Evolutionary conservation across 2,888 invertebrate species (phyloP).

Genomic region (Gastrophysa polygoni): DNA sequence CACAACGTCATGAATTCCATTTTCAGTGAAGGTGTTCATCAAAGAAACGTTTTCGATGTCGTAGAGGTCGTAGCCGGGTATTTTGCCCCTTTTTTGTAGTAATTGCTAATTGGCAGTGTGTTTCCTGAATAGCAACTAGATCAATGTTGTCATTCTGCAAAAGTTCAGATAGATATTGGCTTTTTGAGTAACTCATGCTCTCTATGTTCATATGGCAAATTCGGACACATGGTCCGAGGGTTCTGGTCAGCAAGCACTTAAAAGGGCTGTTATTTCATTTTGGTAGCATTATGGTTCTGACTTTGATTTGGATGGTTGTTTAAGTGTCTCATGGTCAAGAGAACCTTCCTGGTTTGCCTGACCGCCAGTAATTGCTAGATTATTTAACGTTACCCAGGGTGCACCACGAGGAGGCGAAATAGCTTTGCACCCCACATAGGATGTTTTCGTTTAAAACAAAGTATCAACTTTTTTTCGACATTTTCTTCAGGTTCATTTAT

Average conservation of each 20-base stretch:
- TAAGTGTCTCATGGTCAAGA: background rate
- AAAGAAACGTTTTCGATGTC: slow-evolving; percentile 28
- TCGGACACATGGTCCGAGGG: slow-evolving; percentile 4
- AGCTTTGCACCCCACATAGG: too few relatives aligned
- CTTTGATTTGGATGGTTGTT: background rate
- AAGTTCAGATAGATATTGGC: slow-evolving; percentile 3
- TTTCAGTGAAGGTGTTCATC: slow-evolving; percentile 17
- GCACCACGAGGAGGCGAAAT: background rate
- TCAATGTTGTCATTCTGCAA: slow-evolving; percentile 7
- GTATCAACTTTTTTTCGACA: too few relatives aligned
- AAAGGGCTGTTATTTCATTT: background rate
- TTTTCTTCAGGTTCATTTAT: too few relatives aligned
- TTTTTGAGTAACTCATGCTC: background rate
- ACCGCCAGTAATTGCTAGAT: background rate
- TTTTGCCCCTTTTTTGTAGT: slow-evolving; percentile 20
- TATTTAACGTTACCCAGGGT: background rate
- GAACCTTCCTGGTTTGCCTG: background rate
- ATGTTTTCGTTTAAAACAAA: too few relatives aligned
- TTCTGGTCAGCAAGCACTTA: slow-evolving; percentile 2
- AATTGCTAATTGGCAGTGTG: slow-evolving; percentile 24
- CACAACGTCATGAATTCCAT: slow-evolving; percentile 23
- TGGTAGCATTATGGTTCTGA: background rate
- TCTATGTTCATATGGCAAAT: slow-evolving; percentile 15
- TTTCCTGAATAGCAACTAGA: slow-evolving; percentile 22
- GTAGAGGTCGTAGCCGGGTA: slow-evolving; percentile 25